phyloP scores from a whole-genome alignment of 2,113 vertebrate genomes.

The Donacobius atricapilla region DNA sequence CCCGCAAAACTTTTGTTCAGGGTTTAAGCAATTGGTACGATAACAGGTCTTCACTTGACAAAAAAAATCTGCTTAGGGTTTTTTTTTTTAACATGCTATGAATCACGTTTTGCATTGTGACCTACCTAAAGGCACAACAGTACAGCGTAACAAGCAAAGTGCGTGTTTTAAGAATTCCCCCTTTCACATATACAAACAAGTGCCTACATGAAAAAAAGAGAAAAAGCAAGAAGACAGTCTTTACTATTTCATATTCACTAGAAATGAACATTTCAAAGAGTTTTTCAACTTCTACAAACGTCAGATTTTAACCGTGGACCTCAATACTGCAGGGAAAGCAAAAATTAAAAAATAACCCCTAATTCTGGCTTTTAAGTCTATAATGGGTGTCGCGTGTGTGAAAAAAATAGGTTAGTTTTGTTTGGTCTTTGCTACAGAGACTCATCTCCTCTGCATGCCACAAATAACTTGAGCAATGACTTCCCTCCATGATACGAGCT shows the following conservation, averaged over 20 bases:
- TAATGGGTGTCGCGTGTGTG: not conserved
- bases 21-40: not conserved
- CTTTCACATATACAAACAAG: not conserved
- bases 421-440: not conserved
- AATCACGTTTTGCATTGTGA: not conserved
- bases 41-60: not conserved
- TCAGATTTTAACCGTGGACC: not conserved
- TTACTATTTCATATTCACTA: not conserved
- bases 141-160: not conserved
- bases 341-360: not conserved
- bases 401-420: not conserved
- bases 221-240: not conserved
- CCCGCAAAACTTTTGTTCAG: not conserved
- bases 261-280: not conserved
- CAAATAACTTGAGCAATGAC: constrained; percentile 1
- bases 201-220: not conserved
- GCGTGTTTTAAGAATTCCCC: not conserved
- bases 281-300: constrained; percentile 7
- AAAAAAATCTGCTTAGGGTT: not conserved
- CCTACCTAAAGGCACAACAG: constrained; percentile 1
- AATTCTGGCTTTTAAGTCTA: not conserved
- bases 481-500: not conserved
- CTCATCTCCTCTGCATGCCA: not conserved
- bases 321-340: not conserved
- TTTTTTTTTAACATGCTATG: not conserved